A percentile compares a stretch with the other conserved stretches of the same genome.
Evolutionary conservation across 2,888 invertebrate species (phyloP).

Genomic region (Bruchidius siliquastri): DNA sequence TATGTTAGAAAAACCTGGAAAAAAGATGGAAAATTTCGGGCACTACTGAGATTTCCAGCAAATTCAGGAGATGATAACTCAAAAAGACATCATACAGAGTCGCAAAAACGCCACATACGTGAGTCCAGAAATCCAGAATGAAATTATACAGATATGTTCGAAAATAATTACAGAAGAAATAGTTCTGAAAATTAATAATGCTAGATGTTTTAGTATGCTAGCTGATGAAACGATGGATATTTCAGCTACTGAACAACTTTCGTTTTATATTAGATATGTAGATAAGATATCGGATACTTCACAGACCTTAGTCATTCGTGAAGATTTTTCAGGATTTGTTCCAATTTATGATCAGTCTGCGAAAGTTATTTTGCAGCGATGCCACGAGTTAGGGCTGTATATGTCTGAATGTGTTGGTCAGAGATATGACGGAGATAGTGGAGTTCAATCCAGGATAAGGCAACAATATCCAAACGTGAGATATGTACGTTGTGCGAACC

Average conservation of each 20-base stretch:
- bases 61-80: conserved; percentile 11
- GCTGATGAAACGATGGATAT: conserved; percentile 3
- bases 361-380: neutral
- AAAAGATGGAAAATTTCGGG: conserved; percentile 13
- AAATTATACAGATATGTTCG: neutral
- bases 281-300: neutral
- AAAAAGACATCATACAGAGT: neutral
- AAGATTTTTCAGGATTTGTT: conserved; percentile 4
- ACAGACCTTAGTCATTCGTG: neutral
- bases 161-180: neutral
- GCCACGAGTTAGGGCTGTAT: neutral
- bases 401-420: neutral
- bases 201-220: neutral
- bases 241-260: neutral
- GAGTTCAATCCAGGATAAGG: neutral
- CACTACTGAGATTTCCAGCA: conserved; percentile 10
- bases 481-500: conserved; percentile 1
- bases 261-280: neutral
- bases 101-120: neutral
- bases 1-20: conserved; percentile 9
- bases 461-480: conserved; percentile 1
- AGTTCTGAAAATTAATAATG: neutral
- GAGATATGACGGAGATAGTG: neutral
- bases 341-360: neutral
- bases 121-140: conserved; percentile 1